Evolutionary conservation across 1,140 invertebrate species (phyloP).

Genomic region (Bombus vancouverensis): DNA sequence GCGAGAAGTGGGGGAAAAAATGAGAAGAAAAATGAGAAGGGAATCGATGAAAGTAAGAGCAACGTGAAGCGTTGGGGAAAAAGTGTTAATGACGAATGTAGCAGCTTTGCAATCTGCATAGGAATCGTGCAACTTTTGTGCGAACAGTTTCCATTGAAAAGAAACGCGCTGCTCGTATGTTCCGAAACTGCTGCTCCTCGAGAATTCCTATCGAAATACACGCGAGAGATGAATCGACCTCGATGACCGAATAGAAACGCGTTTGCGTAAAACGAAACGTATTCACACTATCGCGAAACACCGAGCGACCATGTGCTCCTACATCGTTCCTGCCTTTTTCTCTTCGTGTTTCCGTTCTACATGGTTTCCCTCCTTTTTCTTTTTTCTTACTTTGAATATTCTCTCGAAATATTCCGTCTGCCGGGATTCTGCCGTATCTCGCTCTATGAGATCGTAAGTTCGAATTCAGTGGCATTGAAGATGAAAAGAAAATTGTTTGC

Average conservation of each 20-base stretch:
- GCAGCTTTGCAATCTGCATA: background rate
- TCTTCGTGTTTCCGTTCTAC: background rate
- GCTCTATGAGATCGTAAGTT: background rate
- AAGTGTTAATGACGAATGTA: conserved; percentile 16
- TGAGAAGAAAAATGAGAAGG: too few species aligned
- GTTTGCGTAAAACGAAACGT: conserved; percentile 35
- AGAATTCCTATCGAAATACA: conserved; percentile 1
- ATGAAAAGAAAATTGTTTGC: background rate
- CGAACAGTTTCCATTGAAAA: conserved; percentile 4
- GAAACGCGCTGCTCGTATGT: conserved; percentile 3
- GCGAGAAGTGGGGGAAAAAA: background rate
- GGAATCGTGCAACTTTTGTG: background rate
- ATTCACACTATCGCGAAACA: conserved; percentile 16
- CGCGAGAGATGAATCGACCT: conserved; percentile 14
- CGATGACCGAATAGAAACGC: conserved; percentile 26
- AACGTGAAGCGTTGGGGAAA: background rate
- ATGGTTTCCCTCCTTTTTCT: too few species aligned
- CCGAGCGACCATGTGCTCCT: background rate
- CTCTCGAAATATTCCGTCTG: background rate
- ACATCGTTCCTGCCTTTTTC: background rate
- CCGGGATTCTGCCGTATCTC: background rate
- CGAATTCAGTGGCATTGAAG: background rate
- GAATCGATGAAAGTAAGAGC: conserved; percentile 12
- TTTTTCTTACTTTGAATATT: background rate
- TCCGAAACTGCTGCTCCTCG: background rate